Percentiles rank a stretch among this genome's conserved stretches.
Evolutionary conservation across 2,888 invertebrate species (phyloP).

Genomic region (Auanema sp.): DNA sequence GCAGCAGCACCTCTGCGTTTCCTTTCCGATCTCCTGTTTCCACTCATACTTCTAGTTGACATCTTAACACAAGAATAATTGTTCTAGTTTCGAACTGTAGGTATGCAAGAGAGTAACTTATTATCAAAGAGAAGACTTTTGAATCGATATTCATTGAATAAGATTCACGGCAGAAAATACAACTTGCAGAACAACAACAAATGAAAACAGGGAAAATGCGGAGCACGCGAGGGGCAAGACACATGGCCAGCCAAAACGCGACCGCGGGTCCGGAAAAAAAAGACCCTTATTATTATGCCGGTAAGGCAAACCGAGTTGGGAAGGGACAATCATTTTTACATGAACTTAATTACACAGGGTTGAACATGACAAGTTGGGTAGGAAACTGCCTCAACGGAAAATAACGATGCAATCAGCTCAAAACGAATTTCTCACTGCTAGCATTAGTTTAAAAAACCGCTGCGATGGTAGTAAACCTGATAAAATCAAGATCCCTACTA

Average conservation of each 20-base stretch:
- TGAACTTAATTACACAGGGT: background rate
- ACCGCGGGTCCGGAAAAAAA: background rate
- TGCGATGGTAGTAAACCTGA: background rate
- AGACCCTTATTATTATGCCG: conserved; percentile 3
- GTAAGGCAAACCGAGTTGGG: conserved; percentile 5
- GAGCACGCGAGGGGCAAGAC: conserved; percentile 34
- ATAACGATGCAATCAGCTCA: background rate
- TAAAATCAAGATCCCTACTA: background rate
- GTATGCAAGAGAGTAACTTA: background rate
- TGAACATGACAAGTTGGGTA: conserved; percentile 5
- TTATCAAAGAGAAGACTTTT: background rate
- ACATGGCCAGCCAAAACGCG: conserved; percentile 38
- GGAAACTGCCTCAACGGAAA: conserved; percentile 2
- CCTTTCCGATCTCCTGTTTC: too few relatives aligned
- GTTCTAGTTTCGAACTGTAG: background rate
- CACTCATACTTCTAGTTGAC: too few relatives aligned
- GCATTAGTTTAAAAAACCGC: background rate
- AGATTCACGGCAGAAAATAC: conserved; percentile 1
- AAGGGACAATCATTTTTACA: background rate
- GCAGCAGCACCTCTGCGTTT: too few relatives aligned
- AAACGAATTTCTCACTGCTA: background rate
- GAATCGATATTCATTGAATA: conserved; percentile 2
- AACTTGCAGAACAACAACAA: conserved; percentile 6
- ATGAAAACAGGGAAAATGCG: conserved; percentile 2
- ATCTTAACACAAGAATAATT: too few relatives aligned